Conservation (phyloP, 1,140 invertebrate genomes). For the Rhynchophorus ferrugineus region DNA sequence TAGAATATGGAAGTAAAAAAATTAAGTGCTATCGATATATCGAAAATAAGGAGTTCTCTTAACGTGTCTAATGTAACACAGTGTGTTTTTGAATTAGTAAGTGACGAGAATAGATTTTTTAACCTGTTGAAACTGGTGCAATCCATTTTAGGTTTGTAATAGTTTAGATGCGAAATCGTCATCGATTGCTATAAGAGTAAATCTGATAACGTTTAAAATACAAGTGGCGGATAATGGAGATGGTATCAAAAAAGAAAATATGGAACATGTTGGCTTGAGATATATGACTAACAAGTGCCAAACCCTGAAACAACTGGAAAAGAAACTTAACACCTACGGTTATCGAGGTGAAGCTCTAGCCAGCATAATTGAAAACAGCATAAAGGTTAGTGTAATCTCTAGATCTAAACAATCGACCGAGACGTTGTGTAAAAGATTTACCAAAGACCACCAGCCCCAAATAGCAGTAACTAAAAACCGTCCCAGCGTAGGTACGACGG, state of each 20-base stretch:
- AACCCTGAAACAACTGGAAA: conserved; percentile 43
- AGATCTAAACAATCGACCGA: conserved; percentile 36
- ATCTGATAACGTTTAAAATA: conserved; percentile 49
- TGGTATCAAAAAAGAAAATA: conserved; percentile 47
- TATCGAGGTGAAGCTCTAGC: conserved; percentile 58
- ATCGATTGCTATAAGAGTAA: conserved; percentile 53
- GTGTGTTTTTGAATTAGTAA: conserved; percentile 35
- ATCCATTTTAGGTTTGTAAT: conserved; percentile 50
- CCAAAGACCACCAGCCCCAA: conserved; percentile 9
- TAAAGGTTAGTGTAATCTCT: conserved; percentile 49
- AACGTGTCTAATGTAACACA: conserved; percentile 28
- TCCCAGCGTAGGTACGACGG: conserved; percentile 55
- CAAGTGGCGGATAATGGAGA: conserved; percentile 61
- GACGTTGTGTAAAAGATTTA: conserved; percentile 47
- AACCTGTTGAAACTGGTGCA: not conserved
- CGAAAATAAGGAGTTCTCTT: conserved; percentile 27
- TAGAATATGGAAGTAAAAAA: conserved; percentile 24
- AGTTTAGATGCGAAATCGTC: conserved; percentile 55
- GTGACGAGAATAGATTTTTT: conserved; percentile 5
- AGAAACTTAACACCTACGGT: conserved; percentile 49
- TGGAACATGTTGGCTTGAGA: conserved; percentile 48
- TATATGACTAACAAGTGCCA: conserved; percentile 58
- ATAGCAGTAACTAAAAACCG: conserved; percentile 22
- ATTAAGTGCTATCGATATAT: conserved; percentile 22
- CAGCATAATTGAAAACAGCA: conserved; percentile 50